phyloP scores from a whole-genome alignment of 2,888 invertebrate species.

The Bugula neritina region DNA sequence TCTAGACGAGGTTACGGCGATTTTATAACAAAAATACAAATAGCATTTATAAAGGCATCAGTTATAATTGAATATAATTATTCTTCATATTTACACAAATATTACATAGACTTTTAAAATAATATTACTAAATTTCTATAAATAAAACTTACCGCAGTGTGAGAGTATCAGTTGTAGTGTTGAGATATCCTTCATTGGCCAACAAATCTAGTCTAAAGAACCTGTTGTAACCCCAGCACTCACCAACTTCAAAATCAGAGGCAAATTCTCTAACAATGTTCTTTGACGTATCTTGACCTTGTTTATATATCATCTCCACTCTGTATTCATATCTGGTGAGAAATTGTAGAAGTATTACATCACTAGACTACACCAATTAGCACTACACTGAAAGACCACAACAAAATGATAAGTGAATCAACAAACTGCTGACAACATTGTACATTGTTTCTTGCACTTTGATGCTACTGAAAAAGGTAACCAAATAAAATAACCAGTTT shows the following conservation, averaged over 20 bases:
- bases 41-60: too few relatives aligned
- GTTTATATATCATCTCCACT: slow-evolving; percentile 90
- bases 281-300: slow-evolving; percentile 64
- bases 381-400: neutral
- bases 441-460: too few relatives aligned
- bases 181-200: slow-evolving; percentile 82
- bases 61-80: too few relatives aligned
- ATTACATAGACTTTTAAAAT: too few relatives aligned
- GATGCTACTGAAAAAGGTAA: too few relatives aligned
- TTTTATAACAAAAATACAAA: too few relatives aligned
- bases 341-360: neutral
- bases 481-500: too few relatives aligned
- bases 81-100: too few relatives aligned
- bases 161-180: slow-evolving; percentile 74
- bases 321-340: slow-evolving; percentile 75
- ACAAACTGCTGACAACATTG: neutral
- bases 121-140: too few relatives aligned
- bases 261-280: slow-evolving; percentile 90
- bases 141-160: slow-evolving; percentile 66
- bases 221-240: slow-evolving; percentile 92
- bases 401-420: neutral
- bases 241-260: slow-evolving; percentile 89
- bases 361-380: neutral
- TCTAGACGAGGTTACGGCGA: neutral
- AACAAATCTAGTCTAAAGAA: slow-evolving; percentile 84